Base-by-base conservation (phyloP, 2,797 vertebrate species). In the Channallabes apus region DNA sequence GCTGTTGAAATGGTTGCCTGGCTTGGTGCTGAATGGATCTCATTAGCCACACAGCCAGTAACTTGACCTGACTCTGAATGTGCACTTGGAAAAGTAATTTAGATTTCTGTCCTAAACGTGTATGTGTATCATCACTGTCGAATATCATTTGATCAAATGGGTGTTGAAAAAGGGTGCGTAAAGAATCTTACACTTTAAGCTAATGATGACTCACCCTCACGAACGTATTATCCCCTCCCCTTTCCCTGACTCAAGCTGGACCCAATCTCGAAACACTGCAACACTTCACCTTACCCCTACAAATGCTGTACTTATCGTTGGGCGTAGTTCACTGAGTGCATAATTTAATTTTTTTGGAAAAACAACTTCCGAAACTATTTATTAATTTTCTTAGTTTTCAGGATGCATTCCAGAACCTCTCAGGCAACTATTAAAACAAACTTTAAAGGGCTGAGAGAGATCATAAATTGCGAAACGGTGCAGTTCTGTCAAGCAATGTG, bases 351-450 rank as follows among this genome's bases (percentile, higher is more conserved):
- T 51, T 54, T 54, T 14, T 89, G 87, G 87, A 79, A 87, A 90
- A 91, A 88, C 88, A 91, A 85, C 88, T 64, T 83, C 86, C 54
- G 24, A 85, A 85, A 85, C 85, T 54, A 71, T 85, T 81, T 84
- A 35, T 58, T 77, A 20, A 54, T 54, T 72, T 71, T 29, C 68
- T n/a, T 64, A n/a, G 77, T 64, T 85, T 86, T 88, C 14, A 84
- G 89, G 89, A 87, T 54, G 77, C 77, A 72, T 86, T 91, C 88
- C 90, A 92, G 85, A 88, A 85, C 71, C 87, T 88, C 86, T 89
- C 86, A 83, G 86, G 88, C 90, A 90, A 79, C 76, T 62, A 79
- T 89, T 89, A 90, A 91, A 91, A 89, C 90, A 89, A 87, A 87
- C 82, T 89, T 91, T 89, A 89, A 90, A 90, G 87, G 85, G 84